Base-by-base conservation (phyloP, 2,888 invertebrate genomes). In the Hecatera dysodea region DNA sequence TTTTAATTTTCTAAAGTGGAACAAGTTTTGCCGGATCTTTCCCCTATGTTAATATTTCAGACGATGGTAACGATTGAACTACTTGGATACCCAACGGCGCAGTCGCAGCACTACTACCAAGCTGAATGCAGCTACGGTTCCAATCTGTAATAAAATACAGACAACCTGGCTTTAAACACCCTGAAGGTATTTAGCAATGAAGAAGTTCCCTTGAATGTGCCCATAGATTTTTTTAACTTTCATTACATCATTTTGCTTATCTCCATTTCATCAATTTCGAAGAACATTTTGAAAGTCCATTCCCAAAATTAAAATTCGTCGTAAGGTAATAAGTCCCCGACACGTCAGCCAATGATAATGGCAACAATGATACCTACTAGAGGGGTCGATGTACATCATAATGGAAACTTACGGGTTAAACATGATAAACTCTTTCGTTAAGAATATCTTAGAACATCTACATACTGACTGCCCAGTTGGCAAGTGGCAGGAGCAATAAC, bases 1-100 rank as follows among this genome's bases (percentile, higher is more conserved):
- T 61, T 39, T 65, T 48, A 61, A 46, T 39, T 48, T 44, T 64
- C 19, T 72, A 53, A 59, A 75, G 78, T 78, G 70, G 12, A n/a
- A 56, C 42, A 24, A 60, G 50, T 61, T 64, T 68, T 29, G 57
- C 19, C 29, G n/a, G 46, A 27, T 27, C 42, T 61, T 60, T 44
- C 50, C n/a, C 29, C 27, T 48, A 9, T 24, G 44, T 27, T 46
- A 44, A 56, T 44, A 36, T 55, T 36, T 46, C 39, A 55, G 12
- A n/a, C n/a, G n/a, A 60, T 46, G 24, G 63, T 64, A 77, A 48
- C n/a, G n/a, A 42, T 62, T 22, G 24, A 57, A 3, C 1, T 33
- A 11, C 7, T 17, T 24, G 3, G 2, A 55, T 19, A 55, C 9
- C 4, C 6, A 2, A 46, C 19, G 24, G 29, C 12, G 8, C 6